phyloP scores from a whole-genome alignment of 2,888 invertebrate species.

The Scrobipalpa atriplicella region DNA sequence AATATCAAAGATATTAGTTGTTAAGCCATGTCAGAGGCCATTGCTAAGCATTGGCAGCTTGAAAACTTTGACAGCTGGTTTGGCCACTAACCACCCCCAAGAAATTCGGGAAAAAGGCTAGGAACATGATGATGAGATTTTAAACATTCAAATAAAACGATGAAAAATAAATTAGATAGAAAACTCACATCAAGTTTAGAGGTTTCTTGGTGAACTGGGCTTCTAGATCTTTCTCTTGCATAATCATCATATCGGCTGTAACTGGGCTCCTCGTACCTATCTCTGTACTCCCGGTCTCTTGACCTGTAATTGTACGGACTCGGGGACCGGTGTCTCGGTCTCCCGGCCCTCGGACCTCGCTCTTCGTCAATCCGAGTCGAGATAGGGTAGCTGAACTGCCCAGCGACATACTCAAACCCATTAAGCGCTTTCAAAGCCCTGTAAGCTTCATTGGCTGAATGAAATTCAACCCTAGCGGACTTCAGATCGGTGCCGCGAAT shows the following conservation, averaged over 20 bases:
- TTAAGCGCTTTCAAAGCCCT: neutral
- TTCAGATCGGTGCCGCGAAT: slow-evolving; percentile 16
- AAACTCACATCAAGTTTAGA: slow-evolving; percentile 39
- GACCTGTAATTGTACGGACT: slow-evolving; percentile 5
- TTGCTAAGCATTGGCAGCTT: no score
- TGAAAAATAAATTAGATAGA: neutral
- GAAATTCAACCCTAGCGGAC: slow-evolving; percentile 16
- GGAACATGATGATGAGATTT: no score
- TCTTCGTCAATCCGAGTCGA: neutral
- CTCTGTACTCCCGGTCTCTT: neutral
- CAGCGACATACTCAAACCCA: slow-evolving; percentile 6
- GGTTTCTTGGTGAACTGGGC: slow-evolving; percentile 19
- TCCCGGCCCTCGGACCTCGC: neutral
- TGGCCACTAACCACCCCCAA: no score
- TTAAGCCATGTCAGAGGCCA: no score
- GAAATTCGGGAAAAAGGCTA: no score
- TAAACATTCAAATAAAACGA: no score
- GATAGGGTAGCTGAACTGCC: neutral
- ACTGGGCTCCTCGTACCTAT: neutral
- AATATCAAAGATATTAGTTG: no score
- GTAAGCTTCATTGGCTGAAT: neutral
- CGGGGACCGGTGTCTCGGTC: slow-evolving; percentile 1
- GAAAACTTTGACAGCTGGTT: no score
- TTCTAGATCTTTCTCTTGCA: slow-evolving; percentile 9
- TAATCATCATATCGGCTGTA: slow-evolving; percentile 6